Conservation (phyloP, 1,140 invertebrate species). For the Drosophila orena region DNA sequence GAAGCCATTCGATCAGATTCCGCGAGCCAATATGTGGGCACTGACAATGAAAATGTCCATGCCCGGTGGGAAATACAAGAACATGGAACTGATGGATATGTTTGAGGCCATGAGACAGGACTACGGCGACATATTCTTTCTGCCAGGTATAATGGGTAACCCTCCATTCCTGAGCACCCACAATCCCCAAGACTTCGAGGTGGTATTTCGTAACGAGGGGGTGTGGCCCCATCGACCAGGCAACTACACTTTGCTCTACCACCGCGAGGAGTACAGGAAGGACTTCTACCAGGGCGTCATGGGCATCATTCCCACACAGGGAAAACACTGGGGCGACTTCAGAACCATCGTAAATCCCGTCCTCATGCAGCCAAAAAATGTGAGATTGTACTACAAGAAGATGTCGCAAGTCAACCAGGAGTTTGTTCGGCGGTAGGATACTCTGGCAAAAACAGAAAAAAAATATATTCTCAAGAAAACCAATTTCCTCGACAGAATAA, state of each 20-base stretch:
- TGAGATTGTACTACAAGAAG: slow-evolving; percentile 84
- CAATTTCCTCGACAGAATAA: slow-evolving; percentile 78
- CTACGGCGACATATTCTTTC: slow-evolving; percentile 59
- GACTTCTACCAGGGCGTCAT: slow-evolving; percentile 66
- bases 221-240: slow-evolving; percentile 72
- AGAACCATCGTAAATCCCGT: slow-evolving; percentile 85
- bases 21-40: slow-evolving; percentile 3
- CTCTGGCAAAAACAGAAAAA: slow-evolving; percentile 57
- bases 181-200: slow-evolving; percentile 73
- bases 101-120: slow-evolving; percentile 34
- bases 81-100: slow-evolving; percentile 48
- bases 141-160: slow-evolving; percentile 62
- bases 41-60: slow-evolving; percentile 46
- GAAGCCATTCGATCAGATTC: slow-evolving; percentile 50
- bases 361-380: slow-evolving; percentile 85
- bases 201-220: slow-evolving; percentile 70
- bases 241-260: slow-evolving; percentile 55
- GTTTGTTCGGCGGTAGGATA: slow-evolving; percentile 63
- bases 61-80: slow-evolving; percentile 71
- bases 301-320: slow-evolving; percentile 65
- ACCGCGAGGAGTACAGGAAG: slow-evolving; percentile 53
- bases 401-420: slow-evolving; percentile 85
- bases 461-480: background rate
- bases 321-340: slow-evolving; percentile 67
- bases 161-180: slow-evolving; percentile 44